phyloP scores from a whole-genome alignment of 2,797 vertebrate species.

The Urosaurus nigricauda region DNA sequence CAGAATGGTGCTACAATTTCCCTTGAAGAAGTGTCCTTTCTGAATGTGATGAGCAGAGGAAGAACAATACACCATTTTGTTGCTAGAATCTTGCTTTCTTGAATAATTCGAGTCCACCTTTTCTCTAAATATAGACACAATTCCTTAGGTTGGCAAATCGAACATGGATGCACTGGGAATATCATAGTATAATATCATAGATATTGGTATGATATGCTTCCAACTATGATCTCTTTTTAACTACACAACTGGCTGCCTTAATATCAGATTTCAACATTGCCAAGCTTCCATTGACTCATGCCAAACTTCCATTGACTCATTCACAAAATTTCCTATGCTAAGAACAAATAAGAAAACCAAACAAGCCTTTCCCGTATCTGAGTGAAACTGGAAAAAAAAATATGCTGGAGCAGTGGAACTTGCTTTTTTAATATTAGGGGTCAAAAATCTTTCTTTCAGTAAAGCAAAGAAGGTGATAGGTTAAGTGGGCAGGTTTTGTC shows the following conservation, averaged over 20 bases:
- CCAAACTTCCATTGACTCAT: not conserved
- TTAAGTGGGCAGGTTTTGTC: conserved; percentile 77
- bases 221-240: not conserved
- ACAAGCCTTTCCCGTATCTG: not conserved
- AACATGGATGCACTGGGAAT: not conserved
- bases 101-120: not conserved
- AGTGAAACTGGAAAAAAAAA: not conserved
- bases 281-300: not conserved
- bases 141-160: not conserved
- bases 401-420: not conserved
- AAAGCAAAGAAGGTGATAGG: conserved; percentile 45
- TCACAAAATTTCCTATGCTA: not conserved
- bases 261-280: not conserved
- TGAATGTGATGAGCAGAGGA: no score
- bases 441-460: not conserved
- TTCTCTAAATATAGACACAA: not conserved
- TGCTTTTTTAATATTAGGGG: not conserved
- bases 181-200: not conserved
- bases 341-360: not conserved
- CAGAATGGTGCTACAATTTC: no score
- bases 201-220: not conserved
- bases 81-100: not conserved
- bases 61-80: not conserved
- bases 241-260: not conserved
- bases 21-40: no score